phyloP scores from a whole-genome alignment of 2,797 vertebrate species.

The Lagodon rhomboides region DNA sequence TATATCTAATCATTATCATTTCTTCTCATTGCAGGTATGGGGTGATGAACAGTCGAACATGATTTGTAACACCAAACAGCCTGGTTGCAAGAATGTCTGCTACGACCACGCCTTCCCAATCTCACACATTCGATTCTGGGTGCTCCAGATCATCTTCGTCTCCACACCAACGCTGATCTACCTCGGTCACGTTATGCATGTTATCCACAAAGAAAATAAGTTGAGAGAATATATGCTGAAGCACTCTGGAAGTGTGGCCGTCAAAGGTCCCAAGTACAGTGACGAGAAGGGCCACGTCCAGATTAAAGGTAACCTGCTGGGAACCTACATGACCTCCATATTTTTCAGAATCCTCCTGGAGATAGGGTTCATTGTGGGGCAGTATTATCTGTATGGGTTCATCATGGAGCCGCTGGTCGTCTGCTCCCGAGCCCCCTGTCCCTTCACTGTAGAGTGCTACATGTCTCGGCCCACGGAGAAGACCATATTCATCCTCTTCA shows the following conservation, averaged over 20 bases:
- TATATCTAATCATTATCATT: not conserved
- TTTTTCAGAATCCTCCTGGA: conserved; percentile 93
- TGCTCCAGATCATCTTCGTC: conserved; percentile 96
- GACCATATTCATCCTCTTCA: conserved; percentile 98
- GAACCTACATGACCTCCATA: conserved; percentile 93
- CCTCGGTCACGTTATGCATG: conserved; percentile 92
- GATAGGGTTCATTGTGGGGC: conserved; percentile 92
- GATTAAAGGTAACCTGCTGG: conserved; percentile 89
- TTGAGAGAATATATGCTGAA: conserved; percentile 85
- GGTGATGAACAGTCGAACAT: conserved; percentile 96
- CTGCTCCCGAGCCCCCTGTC: conserved; percentile 91
- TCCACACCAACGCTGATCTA: conserved; percentile 94
- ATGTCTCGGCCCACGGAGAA: conserved; percentile 98
- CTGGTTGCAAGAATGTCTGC: conserved; percentile 96
- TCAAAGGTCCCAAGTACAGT: conserved; percentile 79
- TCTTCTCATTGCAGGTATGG: conserved; percentile 82
- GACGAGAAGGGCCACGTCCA: conserved; percentile 89
- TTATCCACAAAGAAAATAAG: conserved; percentile 95
- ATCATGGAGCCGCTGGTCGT: conserved; percentile 88
- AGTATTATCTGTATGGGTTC: conserved; percentile 96
- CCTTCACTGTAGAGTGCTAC: conserved; percentile 95
- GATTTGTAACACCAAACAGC: conserved; percentile 95
- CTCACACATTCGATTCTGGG: conserved; percentile 96
- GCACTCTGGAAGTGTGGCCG: not conserved
- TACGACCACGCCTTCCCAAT: conserved; percentile 97